A percentile compares a stretch with the other conserved stretches of the same genome.
Conservation (phyloP, 2,797 vertebrate species). For the Myiotriccus ornatus region DNA sequence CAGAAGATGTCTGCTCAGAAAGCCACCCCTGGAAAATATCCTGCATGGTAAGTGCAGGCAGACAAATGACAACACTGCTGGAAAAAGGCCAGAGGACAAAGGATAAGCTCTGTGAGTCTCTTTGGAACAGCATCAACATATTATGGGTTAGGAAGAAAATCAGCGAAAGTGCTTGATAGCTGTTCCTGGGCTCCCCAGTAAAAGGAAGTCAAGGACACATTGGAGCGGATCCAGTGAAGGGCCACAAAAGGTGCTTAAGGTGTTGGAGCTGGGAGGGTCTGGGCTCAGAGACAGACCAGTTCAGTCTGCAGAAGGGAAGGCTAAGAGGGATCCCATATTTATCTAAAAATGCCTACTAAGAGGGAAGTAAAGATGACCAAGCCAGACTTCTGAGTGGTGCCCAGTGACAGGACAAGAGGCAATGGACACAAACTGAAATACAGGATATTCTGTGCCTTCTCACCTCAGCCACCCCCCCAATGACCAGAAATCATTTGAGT, state of each 20-base stretch:
- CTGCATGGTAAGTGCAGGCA: neutral
- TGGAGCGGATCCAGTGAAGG: neutral
- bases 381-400: neutral
- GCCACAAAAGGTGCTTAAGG: neutral
- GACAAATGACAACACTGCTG: neutral
- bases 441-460: neutral
- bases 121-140: neutral
- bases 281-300: neutral
- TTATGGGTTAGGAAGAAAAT: neutral
- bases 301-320: neutral
- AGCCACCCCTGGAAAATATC: neutral
- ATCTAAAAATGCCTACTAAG: neutral
- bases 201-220: neutral
- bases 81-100: neutral
- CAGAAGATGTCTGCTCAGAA: neutral
- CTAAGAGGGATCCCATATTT: neutral
- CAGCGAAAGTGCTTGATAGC: neutral
- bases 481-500: neutral
- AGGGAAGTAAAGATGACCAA: neutral
- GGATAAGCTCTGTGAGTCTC: neutral
- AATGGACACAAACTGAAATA: neutral
- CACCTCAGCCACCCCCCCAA: neutral
- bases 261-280: neutral
- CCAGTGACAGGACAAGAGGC: neutral
- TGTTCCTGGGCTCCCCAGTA: neutral